Percentiles rank a stretch among this genome's conserved stretches.
Evolutionary conservation across 64 coral and sea anemone genomes (phyloP).

Genomic region (Orbicella faveolata): DNA sequence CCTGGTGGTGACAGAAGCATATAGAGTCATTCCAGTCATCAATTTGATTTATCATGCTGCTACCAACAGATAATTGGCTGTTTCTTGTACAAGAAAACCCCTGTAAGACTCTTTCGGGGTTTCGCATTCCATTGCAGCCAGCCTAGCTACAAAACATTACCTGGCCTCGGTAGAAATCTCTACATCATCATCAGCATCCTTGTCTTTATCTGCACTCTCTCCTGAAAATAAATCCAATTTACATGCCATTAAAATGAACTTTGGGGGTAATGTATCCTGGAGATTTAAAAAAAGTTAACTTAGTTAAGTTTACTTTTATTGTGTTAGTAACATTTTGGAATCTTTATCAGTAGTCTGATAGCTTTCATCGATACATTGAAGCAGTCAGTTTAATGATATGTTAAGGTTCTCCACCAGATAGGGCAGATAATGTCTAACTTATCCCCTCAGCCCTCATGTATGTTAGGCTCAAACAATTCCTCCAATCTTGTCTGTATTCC

Average conservation of each 20-base stretch:
- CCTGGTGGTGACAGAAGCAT: conserved; percentile 41
- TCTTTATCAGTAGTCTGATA: not conserved
- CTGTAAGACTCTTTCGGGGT: no score
- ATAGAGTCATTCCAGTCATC: conserved; percentile 45
- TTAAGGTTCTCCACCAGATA: not conserved
- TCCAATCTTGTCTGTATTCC: not conserved
- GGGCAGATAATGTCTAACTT: not conserved
- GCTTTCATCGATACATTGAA: not conserved
- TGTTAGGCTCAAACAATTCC: not conserved
- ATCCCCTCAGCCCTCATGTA: not conserved
- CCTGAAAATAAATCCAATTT: not conserved
- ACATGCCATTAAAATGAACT: not conserved
- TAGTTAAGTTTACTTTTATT: not conserved
- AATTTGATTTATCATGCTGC: conserved; percentile 7
- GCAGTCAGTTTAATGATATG: not conserved
- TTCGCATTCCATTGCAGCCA: no score
- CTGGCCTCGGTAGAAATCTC: conserved; percentile 25
- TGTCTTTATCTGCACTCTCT: conserved; percentile 3
- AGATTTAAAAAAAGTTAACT: not conserved
- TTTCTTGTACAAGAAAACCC: not conserved
- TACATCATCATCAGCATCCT: conserved; percentile 39
- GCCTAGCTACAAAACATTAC: not conserved
- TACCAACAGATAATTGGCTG: not conserved
- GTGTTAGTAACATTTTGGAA: not conserved
- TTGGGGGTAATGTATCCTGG: not conserved